These are phyloP conservation scores for Terrapene triunguis DNA, from an alignment of 2,113 vertebrate species.

Conservation along the genomic window DNA sequence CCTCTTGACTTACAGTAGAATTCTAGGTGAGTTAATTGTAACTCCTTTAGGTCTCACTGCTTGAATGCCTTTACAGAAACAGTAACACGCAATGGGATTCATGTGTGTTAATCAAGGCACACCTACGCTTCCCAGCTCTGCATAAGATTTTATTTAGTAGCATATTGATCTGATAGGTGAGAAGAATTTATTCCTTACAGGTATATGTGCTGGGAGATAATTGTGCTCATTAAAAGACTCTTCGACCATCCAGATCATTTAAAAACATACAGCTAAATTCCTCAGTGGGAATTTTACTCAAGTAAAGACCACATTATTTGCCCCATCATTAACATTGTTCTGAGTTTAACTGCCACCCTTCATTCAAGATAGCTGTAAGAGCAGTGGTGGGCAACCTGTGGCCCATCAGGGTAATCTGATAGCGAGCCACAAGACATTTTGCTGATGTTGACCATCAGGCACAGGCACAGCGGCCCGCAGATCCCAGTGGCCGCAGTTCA, in stretches of 20 bases:
- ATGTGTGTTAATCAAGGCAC: conserved; percentile 23
- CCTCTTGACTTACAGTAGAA: conserved; percentile 16
- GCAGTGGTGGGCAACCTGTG: no score
- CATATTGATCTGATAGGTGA: not conserved
- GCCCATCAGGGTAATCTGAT: no score
- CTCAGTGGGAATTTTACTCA: not conserved
- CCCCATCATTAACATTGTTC: not conserved
- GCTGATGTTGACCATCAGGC: no score
- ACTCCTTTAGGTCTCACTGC: not conserved
- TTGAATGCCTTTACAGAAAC: conserved; percentile 1
- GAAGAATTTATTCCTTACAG: not conserved
- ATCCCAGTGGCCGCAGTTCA: no score
- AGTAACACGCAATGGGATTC: conserved; percentile 1
- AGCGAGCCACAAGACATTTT: no score
- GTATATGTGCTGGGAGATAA: not conserved
- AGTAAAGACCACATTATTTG: not conserved
- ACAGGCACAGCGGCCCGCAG: no score
- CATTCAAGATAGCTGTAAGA: no score
- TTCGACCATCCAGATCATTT: not conserved
- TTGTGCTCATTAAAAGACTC: not conserved
- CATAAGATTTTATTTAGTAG: not conserved
- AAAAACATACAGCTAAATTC: not conserved
- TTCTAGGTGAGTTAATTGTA: not conserved
- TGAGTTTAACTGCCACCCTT: not conserved
- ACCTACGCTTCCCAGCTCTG: not conserved